These are phyloP conservation scores for Philereme transversata DNA, from an alignment of 2,888 invertebrate genomes.

Conservation along the genomic window DNA sequence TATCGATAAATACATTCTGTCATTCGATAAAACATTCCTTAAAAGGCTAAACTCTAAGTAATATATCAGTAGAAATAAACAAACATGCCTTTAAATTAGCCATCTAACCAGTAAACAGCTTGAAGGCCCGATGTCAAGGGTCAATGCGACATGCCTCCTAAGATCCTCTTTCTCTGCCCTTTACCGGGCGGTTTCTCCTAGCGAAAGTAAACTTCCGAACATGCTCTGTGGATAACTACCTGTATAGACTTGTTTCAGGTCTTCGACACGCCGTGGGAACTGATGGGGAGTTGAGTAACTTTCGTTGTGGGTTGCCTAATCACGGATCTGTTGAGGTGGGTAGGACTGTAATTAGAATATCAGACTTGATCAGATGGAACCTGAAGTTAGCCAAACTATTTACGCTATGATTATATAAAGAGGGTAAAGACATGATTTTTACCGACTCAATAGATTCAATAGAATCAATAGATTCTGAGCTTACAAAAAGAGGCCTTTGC, in stretches of 20 bases:
- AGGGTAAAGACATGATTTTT: too few species aligned
- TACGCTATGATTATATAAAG: too few species aligned
- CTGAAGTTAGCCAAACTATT: too few species aligned
- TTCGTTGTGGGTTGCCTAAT: slow-evolving; percentile 18
- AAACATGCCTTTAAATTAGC: background rate
- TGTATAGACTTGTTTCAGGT: slow-evolving; percentile 53
- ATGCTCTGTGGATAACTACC: slow-evolving; percentile 50
- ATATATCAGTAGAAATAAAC: background rate
- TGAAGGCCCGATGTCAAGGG: slow-evolving; percentile 51
- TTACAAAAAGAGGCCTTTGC: too few species aligned
- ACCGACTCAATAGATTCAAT: too few species aligned
- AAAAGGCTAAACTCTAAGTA: background rate
- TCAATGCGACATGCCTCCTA: slow-evolving; percentile 53
- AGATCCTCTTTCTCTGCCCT: slow-evolving; percentile 72
- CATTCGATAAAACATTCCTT: too few species aligned
- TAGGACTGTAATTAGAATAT: slow-evolving; percentile 1
- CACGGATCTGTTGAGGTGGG: background rate
- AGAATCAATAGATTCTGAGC: too few species aligned
- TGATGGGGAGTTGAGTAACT: slow-evolving; percentile 41
- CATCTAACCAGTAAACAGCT: background rate
- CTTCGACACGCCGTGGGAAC: slow-evolving; percentile 51
- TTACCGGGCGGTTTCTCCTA: slow-evolving; percentile 58
- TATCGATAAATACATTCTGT: too few species aligned
- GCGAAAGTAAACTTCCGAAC: slow-evolving; percentile 62
- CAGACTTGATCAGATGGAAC: background rate